Evolutionary conservation across 1,140 invertebrate genomes (phyloP).

Genomic region (Drosophila miranda): DNA sequence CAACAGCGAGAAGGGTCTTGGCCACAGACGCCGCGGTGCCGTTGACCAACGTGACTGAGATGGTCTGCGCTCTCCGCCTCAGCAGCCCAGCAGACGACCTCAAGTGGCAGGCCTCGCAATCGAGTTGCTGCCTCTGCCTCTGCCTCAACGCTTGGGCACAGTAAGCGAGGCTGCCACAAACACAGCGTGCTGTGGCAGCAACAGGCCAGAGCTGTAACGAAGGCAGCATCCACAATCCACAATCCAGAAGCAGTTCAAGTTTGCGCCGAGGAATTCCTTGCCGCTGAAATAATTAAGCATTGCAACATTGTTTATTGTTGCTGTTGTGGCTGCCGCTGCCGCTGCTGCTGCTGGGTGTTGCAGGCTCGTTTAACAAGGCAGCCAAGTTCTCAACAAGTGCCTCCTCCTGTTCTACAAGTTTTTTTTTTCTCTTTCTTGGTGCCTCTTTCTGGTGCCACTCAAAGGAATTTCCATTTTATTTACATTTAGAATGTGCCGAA

Average conservation of each 20-base stretch:
- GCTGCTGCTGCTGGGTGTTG: constrained; percentile 57
- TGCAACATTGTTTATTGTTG: constrained; percentile 80
- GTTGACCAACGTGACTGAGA: constrained; percentile 70
- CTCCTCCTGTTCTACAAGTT: constrained; percentile 71
- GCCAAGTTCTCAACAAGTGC: constrained; percentile 77
- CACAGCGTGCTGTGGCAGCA: not conserved
- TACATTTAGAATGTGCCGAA: constrained; percentile 69
- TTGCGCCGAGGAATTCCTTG: constrained; percentile 76
- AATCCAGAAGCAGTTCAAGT: constrained; percentile 76
- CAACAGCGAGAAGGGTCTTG: constrained; percentile 47
- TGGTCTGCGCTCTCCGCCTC: constrained; percentile 23
- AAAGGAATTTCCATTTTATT: constrained; percentile 76
- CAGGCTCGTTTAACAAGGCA: constrained; percentile 80
- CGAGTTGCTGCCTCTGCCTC: constrained; percentile 52
- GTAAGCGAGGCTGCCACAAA: constrained; percentile 40
- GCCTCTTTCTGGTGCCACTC: constrained; percentile 29
- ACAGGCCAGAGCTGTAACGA: no score
- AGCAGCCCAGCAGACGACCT: constrained; percentile 61
- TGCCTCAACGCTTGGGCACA: constrained; percentile 54
- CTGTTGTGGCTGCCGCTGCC: constrained; percentile 31
- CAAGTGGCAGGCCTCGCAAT: constrained; percentile 71
- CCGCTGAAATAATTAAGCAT: constrained; percentile 81
- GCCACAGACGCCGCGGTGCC: constrained; percentile 72
- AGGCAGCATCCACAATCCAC: constrained; percentile 11
- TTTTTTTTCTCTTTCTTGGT: constrained; percentile 47